These are phyloP conservation scores for Gerris lacustris DNA, from an alignment of 2,888 invertebrate genomes.

Conservation along the genomic window DNA sequence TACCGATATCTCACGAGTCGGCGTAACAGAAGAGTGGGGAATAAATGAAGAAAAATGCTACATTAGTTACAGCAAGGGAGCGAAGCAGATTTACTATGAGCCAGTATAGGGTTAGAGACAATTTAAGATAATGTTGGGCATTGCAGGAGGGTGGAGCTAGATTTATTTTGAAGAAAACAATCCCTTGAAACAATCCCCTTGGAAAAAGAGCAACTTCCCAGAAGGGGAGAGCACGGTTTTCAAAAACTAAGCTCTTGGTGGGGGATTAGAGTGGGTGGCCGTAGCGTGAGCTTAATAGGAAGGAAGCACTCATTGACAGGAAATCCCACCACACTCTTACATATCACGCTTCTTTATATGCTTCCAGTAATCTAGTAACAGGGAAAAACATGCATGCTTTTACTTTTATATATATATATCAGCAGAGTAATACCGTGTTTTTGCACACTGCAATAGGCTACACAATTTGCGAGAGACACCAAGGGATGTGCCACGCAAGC, in stretches of 20 bases:
- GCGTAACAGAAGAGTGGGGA: not conserved
- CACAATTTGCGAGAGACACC: no score
- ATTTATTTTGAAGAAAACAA: slow-evolving; percentile 1
- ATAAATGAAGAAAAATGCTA: not conserved
- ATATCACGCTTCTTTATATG: no score
- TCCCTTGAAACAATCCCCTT: not conserved
- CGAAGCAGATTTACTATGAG: not conserved
- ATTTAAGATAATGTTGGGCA: not conserved
- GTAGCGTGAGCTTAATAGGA: not conserved
- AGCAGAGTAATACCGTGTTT: no score
- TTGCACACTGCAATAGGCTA: no score
- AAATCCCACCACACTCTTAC: not conserved
- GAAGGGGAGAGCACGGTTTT: not conserved
- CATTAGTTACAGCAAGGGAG: not conserved
- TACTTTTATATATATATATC: no score
- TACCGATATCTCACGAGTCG: no score
- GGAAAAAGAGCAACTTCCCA: not conserved
- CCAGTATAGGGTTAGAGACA: not conserved
- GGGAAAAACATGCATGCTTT: no score
- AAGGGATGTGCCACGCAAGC: no score
- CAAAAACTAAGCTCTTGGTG: not conserved
- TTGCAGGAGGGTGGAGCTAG: not conserved
- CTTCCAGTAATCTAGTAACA: no score
- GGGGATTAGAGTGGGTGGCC: not conserved
- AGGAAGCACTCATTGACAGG: slow-evolving; percentile 20